These are phyloP conservation scores for Ceratosolen fusciceps DNA, from an alignment of 1,140 invertebrate genomes.

Conservation along the genomic window DNA sequence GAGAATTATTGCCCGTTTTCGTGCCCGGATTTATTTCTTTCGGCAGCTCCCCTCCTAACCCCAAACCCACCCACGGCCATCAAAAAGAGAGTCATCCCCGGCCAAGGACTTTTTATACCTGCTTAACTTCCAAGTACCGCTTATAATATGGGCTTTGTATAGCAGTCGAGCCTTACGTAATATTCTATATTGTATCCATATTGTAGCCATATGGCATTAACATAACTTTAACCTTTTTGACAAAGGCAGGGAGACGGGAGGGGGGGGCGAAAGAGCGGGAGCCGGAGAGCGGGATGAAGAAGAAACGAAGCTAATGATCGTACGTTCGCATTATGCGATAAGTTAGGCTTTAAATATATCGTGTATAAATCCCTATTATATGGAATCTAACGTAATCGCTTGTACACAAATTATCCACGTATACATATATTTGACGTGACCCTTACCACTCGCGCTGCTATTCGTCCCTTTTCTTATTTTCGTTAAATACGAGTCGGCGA, in stretches of 20 bases:
- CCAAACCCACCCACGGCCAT: no score
- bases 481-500: no score
- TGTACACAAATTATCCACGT: background rate
- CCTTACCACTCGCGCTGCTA: no score
- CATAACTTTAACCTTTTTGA: background rate
- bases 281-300: no score
- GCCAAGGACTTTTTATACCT: conserved; percentile 2
- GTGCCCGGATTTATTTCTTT: background rate
- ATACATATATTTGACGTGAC: background rate
- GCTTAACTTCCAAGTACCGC: conserved; percentile 5
- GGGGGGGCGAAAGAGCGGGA: no score
- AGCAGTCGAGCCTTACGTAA: conserved; percentile 1
- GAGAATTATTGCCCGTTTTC: background rate
- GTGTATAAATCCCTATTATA: background rate
- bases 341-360: background rate
- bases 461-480: no score
- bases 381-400: background rate
- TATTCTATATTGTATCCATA: background rate
- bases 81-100: background rate
- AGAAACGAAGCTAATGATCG: background rate
- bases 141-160: conserved; percentile 1
- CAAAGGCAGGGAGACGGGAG: background rate
- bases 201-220: background rate
- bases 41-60: background rate
- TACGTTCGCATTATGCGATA: background rate